phyloP scores from a whole-genome alignment of 2,113 vertebrate genomes.

The Riparia riparia region DNA sequence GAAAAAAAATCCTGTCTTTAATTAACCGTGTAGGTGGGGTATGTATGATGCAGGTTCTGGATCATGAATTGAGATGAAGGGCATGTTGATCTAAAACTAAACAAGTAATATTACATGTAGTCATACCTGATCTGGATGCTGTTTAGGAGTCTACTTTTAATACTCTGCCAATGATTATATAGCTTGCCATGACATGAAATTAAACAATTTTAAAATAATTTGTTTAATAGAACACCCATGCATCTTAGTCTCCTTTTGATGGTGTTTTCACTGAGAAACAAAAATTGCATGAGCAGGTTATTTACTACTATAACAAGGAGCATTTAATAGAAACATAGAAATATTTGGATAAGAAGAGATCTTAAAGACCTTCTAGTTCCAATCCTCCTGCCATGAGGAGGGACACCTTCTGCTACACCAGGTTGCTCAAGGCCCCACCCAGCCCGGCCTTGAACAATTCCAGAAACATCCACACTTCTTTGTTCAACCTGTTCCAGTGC shows the following conservation, averaged over 20 bases:
- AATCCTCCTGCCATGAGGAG: fast-evolving
- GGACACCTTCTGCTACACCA: background rate
- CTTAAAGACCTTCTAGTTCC: background rate
- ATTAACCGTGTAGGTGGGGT: background rate
- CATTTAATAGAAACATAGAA: background rate
- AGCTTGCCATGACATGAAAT: background rate
- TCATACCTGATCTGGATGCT: background rate
- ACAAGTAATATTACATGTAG: background rate
- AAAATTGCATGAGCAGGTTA: background rate
- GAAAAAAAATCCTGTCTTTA: background rate
- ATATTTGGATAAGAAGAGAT: background rate
- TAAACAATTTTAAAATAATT: background rate
- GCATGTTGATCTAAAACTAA: background rate
- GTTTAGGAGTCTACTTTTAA: background rate
- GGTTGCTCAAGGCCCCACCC: background rate
- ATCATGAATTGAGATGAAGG: background rate
- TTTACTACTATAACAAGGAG: background rate
- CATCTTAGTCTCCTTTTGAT: background rate
- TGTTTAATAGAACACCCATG: background rate
- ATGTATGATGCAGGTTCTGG: background rate
- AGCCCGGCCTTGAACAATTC: background rate
- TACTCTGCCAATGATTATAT: background rate
- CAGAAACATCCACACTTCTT: background rate
- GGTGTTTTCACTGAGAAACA: background rate
- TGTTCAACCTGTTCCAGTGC: background rate